Percentiles rank a stretch among this genome's conserved stretches.
Conservation (phyloP, 1,140 invertebrate species). For the Oryctes rhinoceros region DNA sequence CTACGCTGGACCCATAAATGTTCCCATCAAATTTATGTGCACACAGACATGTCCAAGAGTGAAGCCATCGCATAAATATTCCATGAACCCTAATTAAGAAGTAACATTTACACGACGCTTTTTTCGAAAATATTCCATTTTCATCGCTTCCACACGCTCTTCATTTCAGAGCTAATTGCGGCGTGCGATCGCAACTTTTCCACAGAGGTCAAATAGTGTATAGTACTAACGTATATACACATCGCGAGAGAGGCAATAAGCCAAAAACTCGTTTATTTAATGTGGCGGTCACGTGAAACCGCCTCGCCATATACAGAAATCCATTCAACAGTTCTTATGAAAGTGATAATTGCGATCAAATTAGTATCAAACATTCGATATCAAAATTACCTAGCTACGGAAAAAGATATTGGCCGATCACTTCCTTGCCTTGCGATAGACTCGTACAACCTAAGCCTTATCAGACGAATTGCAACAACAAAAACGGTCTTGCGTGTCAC, state of each 20-base stretch:
- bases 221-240: background rate
- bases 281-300: conserved; percentile 21
- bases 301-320: background rate
- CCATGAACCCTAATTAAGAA: conserved; percentile 1
- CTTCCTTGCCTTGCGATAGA: background rate
- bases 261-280: conserved; percentile 34
- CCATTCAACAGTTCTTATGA: conserved; percentile 30
- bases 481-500: background rate
- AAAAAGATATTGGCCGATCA: background rate
- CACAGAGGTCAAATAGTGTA: background rate
- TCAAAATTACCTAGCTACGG: conserved; percentile 3
- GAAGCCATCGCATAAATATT: conserved; percentile 16
- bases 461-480: background rate
- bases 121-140: conserved; percentile 25
- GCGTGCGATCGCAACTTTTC: conserved; percentile 11
- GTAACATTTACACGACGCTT: conserved; percentile 3
- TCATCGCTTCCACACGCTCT: background rate
- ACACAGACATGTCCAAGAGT: background rate
- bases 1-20: background rate
- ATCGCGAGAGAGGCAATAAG: background rate
- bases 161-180: background rate
- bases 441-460: background rate
- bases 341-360: conserved; percentile 28
- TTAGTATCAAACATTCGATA: conserved; percentile 18
- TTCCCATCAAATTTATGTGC: background rate